Base-by-base conservation (phyloP, 1,140 invertebrate species). In the Asbolus verrucosus region DNA sequence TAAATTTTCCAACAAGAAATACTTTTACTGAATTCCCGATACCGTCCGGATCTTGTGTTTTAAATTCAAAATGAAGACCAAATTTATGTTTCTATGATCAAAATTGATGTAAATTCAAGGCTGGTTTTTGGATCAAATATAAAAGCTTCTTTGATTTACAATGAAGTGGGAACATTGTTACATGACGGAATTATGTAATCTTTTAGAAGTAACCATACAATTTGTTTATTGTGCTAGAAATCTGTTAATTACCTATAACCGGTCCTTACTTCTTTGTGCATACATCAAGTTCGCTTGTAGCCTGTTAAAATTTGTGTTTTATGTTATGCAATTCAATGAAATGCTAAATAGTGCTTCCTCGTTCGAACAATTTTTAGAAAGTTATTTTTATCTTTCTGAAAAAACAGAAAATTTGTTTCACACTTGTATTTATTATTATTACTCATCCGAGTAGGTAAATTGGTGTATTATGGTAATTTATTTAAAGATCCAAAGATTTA, bases 201-300 rank as follows among this genome's bases (percentile, higher is more conserved):
- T 27, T 4, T 43, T 43, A 15, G 11, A 16, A 43, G 39, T 43
- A 43, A 38, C 33, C 8, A 9, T 41, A 46, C 41, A 46, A 18
- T 46, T 16, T 54, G 46, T 54, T 54, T 54, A 54, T 54, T 54
- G 46, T 54, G 21, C 46, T 54, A 54, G 46, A 54, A 27, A 54
- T 54, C 46, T 43, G 39, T 43, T 43, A 43, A 43, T 43, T 38
- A n/a, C 11, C n/a, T 54, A 54, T 54, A 54, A 54, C 46, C 46
- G 46, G 46, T 54, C 46, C 11, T 5, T n/a, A 11, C 2, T 11
- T 36, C 46, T 54, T 54, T 54, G 19, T 54, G 19, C 27, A n/a
- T n/a, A n/a, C n/a, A 24, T 54, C 46, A 11, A 21, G 8, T 18
- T 1, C 15, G 1, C n/a, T n/a, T n/a, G n/a, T n/a, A n/a, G n/a